phyloP scores from a whole-genome alignment of 2,797 vertebrate species.

The Orientallactaga sibirica region DNA sequence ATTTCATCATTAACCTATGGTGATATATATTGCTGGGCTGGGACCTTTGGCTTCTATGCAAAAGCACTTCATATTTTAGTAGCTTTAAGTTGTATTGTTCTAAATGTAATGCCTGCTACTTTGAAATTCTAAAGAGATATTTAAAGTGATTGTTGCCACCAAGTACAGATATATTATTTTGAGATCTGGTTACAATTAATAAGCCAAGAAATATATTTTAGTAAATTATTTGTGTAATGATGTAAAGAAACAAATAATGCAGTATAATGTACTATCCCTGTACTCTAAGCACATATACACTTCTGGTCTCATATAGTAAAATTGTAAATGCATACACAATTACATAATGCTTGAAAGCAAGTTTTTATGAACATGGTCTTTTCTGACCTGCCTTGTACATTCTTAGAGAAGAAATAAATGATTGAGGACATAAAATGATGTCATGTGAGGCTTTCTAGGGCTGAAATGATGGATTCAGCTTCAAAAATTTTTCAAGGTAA shows the following conservation, averaged over 20 bases:
- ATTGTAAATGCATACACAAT: not conserved
- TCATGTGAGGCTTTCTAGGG: not conserved
- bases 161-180: conserved; percentile 43
- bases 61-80: conserved; percentile 82
- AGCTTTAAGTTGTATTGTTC: conserved; percentile 80
- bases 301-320: not conserved
- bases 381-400: not conserved
- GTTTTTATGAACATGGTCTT: not conserved
- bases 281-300: not conserved
- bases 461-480: not conserved
- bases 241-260: not conserved
- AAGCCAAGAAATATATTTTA: conserved; percentile 54
- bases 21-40: conserved; percentile 74
- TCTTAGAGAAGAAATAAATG: conserved; percentile 34
- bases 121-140: conserved; percentile 64
- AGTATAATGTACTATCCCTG: not conserved
- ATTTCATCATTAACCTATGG: conserved; percentile 86
- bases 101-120: conserved; percentile 52
- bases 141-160: conserved; percentile 2
- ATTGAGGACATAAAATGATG: not conserved
- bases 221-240: not conserved
- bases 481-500: not conserved
- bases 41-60: conserved; percentile 79
- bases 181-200: conserved; percentile 31
- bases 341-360: conserved; percentile 37